Base-by-base conservation (phyloP, 2,797 vertebrate species). In the Lepilemur ruficaudatus region DNA sequence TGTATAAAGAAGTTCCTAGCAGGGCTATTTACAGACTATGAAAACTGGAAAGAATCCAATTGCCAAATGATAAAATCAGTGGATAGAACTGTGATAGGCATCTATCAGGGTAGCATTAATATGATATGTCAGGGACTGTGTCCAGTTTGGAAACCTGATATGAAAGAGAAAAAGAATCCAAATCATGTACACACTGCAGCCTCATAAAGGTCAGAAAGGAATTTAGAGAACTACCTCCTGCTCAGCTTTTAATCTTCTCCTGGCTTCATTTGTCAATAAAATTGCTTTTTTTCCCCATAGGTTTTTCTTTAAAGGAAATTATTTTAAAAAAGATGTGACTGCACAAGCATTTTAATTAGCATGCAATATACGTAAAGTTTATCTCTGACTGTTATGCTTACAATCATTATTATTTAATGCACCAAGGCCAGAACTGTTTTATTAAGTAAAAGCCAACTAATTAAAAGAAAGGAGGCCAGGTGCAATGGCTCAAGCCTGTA, bases 181-280 rank as follows among this genome's bases (percentile, higher is more conserved):
- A 92, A 70, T 5, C 35, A 63, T 30, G 81, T 41, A 28, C 46
- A 61, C 14, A 52, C 22, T 75, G 72, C 55, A 52, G 57, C 73
- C 61, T 70, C 46, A 35, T 17, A 90, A 92, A 92, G 57, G 63
- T 92, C 91, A 85, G 73, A 79, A 80, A 43, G 78, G 35, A 89
- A 93, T 93, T 82, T 67, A 91, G 55, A 95, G 72, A 35, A 89
- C 30, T 23, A 12, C 30, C 52, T 43, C 61, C 41, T n/a, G 15
- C 52, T 86, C 82, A 78, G 92, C 48, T 69, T 90, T 96, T 87
- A 55, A 94, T 95, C 80, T 92, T 76, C n/a, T 38, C 43, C 52
- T 50, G 11, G 25, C n/a, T 91, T 80, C 52, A 50, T 81, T 46
- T 90, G 43, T 86, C 69, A 38, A 91, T 63, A 78, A 93, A 92